Percentiles rank a stretch among this genome's conserved stretches.
Evolutionary conservation across 37 sponge, comb jelly and placozoan genomes (phyloP).

Genomic region (Axinella damicornis): DNA sequence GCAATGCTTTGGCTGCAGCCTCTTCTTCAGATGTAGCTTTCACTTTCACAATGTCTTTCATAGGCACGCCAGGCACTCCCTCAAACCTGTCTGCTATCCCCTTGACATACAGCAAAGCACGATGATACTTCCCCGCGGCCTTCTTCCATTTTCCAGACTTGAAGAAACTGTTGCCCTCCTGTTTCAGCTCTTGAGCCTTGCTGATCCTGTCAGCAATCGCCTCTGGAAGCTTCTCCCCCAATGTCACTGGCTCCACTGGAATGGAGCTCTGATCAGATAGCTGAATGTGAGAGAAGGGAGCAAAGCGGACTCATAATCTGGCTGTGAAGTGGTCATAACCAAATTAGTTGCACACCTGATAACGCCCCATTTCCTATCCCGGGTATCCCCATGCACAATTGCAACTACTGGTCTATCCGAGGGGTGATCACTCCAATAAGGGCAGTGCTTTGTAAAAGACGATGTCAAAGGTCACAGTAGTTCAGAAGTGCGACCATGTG

Average conservation of each 20-base stretch:
- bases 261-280: too few relatives aligned
- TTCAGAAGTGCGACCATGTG: too few relatives aligned
- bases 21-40: slow-evolving; percentile 48
- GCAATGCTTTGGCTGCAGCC: slow-evolving; percentile 41
- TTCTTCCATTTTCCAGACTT: slow-evolving; percentile 55
- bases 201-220: slow-evolving; percentile 25
- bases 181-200: slow-evolving; percentile 55
- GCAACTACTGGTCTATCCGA: too few relatives aligned
- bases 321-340: too few relatives aligned
- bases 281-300: too few relatives aligned
- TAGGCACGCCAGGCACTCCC: slow-evolving; percentile 10
- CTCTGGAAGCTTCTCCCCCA: slow-evolving; percentile 9
- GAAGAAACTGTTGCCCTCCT: slow-evolving; percentile 73
- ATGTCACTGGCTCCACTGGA: slow-evolving; percentile 1
- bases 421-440: too few relatives aligned
- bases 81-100: slow-evolving; percentile 40
- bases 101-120: slow-evolving; percentile 70
- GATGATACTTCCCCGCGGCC: slow-evolving; percentile 80
- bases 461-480: too few relatives aligned
- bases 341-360: too few relatives aligned
- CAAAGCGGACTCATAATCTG: too few relatives aligned
- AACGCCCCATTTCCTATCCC: too few relatives aligned
- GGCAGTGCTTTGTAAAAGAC: too few relatives aligned
- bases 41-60: not conserved
- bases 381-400: too few relatives aligned